These are phyloP conservation scores for Stichopus horrens DNA, from an alignment of 53 echinoderm and acorn worm genomes.

Conservation along the genomic window DNA sequence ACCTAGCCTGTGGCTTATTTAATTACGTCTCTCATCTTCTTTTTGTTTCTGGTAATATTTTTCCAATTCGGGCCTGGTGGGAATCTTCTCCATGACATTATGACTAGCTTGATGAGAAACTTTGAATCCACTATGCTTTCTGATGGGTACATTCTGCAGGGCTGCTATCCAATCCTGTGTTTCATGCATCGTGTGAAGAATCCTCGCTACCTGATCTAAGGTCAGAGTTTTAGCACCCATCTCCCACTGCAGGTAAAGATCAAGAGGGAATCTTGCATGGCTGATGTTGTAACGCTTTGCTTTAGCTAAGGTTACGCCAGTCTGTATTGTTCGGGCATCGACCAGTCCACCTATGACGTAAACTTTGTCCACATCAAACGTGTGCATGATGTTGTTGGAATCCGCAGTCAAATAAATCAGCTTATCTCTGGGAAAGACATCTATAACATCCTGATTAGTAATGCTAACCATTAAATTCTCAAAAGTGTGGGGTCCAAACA, in stretches of 20 bases:
- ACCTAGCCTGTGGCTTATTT: too few relatives aligned
- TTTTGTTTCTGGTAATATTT: neutral
- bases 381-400: conserved; percentile 73
- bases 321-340: conserved; percentile 57
- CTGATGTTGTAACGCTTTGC: conserved; percentile 70
- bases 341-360: conserved; percentile 89
- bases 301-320: conserved; percentile 72
- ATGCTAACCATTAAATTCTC: conserved; percentile 66
- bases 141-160: conserved; percentile 75
- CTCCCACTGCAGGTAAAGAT: conserved; percentile 76
- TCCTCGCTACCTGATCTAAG: conserved; percentile 79
- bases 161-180: conserved; percentile 77
- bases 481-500: conserved; percentile 33
- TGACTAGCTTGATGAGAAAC: neutral
- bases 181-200: conserved; percentile 66
- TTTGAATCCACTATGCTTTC: conserved; percentile 79
- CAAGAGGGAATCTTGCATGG: conserved; percentile 84
- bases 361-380: conserved; percentile 68
- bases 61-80: conserved; percentile 5
- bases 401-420: conserved; percentile 85
- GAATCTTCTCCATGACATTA: neutral
- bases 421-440: conserved; percentile 72
- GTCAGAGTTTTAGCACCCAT: conserved; percentile 78
- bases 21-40: too few relatives aligned
- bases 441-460: conserved; percentile 64